These are phyloP conservation scores for Cheilosia variabilis DNA, from an alignment of 2,888 invertebrate genomes.

Conservation along the genomic window DNA sequence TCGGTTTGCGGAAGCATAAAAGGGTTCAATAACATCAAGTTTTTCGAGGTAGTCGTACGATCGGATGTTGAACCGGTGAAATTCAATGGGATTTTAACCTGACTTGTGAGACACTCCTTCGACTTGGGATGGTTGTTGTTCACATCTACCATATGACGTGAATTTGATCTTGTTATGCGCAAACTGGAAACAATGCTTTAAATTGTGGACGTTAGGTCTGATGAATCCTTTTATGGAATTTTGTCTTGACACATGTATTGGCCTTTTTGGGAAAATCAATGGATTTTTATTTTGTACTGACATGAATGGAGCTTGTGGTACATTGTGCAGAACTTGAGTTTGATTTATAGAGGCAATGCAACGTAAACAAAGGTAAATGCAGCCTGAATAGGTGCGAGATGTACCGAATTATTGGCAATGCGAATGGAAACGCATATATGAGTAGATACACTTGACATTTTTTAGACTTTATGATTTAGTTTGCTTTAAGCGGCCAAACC, in stretches of 20 bases:
- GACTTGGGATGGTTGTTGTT: conserved; percentile 25
- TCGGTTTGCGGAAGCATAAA: neutral
- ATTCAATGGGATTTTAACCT: conserved; percentile 17
- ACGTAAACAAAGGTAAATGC: neutral
- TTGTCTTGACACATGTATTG: conserved; percentile 20
- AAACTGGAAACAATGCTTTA: conserved; percentile 32
- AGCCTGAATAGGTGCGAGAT: neutral
- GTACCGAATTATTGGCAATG: neutral
- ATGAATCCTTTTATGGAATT: conserved; percentile 56
- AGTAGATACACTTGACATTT: too few relatives aligned
- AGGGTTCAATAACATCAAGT: conserved; percentile 57
- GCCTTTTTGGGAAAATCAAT: neutral
- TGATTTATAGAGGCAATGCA: neutral
- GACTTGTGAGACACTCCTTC: conserved; percentile 30
- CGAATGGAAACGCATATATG: too few relatives aligned
- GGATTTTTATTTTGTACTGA: neutral
- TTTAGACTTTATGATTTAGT: too few relatives aligned
- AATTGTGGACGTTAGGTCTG: conserved; percentile 33
- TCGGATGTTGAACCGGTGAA: conserved; percentile 60
- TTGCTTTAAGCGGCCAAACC: too few relatives aligned
- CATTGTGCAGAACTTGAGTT: neutral
- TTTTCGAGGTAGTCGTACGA: conserved; percentile 42
- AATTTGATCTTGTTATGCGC: conserved; percentile 45
- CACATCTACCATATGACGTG: conserved; percentile 6
- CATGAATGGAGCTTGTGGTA: too few relatives aligned